A percentile compares a stretch with the other conserved stretches of the same genome.
These are phyloP conservation scores for Drosophila nigrodunni DNA, from an alignment of 1,140 invertebrate species.

Conservation along the genomic window DNA sequence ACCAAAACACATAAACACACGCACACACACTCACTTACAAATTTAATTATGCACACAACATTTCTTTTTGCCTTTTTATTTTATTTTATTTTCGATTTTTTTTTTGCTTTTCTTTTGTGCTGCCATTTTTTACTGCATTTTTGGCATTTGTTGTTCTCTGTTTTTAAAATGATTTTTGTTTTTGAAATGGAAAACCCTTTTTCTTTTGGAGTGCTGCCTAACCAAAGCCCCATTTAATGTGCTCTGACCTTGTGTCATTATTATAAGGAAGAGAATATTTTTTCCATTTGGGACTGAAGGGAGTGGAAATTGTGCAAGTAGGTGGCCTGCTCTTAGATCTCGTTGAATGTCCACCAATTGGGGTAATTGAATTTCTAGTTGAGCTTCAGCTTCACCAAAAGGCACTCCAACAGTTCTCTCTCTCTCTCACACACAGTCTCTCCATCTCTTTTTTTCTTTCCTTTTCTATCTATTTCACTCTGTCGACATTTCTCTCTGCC, in stretches of 20 bases:
- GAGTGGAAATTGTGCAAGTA: constrained; percentile 28
- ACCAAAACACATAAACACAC: constrained; percentile 4
- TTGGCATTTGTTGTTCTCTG: constrained; percentile 45
- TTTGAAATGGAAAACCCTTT: constrained; percentile 56
- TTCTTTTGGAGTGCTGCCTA: constrained; percentile 13
- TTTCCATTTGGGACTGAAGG: constrained; percentile 2
- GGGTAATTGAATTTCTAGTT: constrained; percentile 75
- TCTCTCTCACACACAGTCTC: not conserved
- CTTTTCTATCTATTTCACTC: not conserved
- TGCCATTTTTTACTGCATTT: constrained; percentile 72
- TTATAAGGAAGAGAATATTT: constrained; percentile 45
- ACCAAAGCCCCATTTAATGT: constrained; percentile 62
- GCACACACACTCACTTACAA: constrained; percentile 20
- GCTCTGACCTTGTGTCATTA: constrained; percentile 44
- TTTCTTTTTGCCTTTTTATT: constrained; percentile 47
- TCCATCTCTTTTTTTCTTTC: not conserved
- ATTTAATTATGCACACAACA: constrained; percentile 74
- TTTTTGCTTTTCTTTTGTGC: constrained; percentile 31
- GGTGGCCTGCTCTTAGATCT: constrained; percentile 22
- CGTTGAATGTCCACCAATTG: constrained; percentile 51
- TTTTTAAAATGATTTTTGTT: constrained; percentile 47
- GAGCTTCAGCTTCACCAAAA: constrained; percentile 33
- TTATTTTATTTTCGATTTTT: constrained; percentile 15
- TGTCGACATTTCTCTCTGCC: not conserved
- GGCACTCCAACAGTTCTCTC: constrained; percentile 12